Conservation (phyloP, 2,113 vertebrate species). For the Chroicocephalus ridibundus region DNA sequence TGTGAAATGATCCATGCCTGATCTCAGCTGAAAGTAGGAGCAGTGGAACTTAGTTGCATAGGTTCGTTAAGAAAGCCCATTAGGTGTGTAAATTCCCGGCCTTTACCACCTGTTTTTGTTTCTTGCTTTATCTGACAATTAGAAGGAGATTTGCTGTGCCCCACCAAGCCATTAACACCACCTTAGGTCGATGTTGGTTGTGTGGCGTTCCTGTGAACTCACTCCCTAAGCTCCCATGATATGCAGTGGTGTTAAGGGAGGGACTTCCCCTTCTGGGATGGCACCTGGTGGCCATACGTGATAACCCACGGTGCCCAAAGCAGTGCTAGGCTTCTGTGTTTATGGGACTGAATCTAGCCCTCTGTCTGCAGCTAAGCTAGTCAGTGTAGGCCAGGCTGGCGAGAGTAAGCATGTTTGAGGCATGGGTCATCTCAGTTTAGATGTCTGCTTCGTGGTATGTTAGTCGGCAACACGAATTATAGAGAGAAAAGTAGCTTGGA, state of each 20-base stretch:
- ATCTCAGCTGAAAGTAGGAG: background rate
- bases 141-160: background rate
- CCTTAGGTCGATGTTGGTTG: too few relatives aligned
- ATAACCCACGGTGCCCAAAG: background rate
- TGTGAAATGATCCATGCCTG: background rate
- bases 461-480: background rate
- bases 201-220: background rate
- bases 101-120: background rate
- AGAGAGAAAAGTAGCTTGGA: background rate
- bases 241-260: rapidly evolving
- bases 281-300: background rate
- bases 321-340: rapidly evolving
- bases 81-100: background rate
- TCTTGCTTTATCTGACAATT: background rate
- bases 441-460: background rate
- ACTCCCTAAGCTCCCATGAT: background rate
- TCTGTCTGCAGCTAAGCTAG: background rate
- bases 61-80: background rate
- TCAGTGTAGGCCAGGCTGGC: background rate
- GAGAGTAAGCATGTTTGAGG: background rate
- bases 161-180: too few relatives aligned
- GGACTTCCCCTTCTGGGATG: background rate
- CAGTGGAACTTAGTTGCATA: background rate
- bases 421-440: background rate
- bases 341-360: background rate